These are phyloP conservation scores for Scaptodrosophila lebanonensis DNA, from an alignment of 1,140 invertebrate species.

Conservation along the genomic window DNA sequence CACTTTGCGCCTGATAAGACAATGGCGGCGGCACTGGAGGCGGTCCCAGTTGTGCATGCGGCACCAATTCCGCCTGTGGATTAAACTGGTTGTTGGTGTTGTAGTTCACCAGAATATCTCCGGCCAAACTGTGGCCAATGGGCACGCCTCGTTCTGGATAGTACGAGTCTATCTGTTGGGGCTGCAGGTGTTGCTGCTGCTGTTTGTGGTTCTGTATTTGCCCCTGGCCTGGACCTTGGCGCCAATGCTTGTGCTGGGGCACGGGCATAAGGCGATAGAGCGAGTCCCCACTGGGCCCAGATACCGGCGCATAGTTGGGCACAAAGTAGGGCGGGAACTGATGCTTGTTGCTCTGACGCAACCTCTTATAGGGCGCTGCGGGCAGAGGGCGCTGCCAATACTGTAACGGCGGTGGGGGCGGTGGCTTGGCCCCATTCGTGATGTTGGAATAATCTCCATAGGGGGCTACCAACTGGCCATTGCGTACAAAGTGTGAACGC, in stretches of 20 bases:
- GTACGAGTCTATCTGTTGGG: conserved; percentile 67
- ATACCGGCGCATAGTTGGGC: conserved; percentile 47
- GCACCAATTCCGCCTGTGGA: conserved; percentile 82
- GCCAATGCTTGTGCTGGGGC: conserved; percentile 56
- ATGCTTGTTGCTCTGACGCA: conserved; percentile 19
- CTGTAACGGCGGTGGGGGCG: no score
- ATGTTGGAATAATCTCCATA: no score
- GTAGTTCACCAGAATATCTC: conserved; percentile 58
- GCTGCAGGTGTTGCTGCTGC: conserved; percentile 62
- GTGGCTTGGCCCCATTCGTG: no score
- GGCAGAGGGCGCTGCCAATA: no score
- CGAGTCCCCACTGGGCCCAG: conserved; percentile 39
- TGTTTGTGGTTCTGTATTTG: conserved; percentile 63
- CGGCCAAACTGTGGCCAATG: conserved; percentile 54
- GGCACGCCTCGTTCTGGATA: conserved; percentile 46
- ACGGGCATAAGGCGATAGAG: conserved; percentile 61
- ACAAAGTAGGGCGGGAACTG: conserved; percentile 53
- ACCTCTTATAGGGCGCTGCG: no score
- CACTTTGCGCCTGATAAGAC: conserved; percentile 67
- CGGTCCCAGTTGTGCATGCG: conserved; percentile 49
- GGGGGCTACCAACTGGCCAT: no score
- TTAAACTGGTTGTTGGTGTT: conserved; percentile 78
- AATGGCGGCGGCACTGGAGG: conserved; percentile 32
- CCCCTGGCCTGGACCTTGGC: conserved; percentile 60
- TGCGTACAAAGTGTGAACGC: no score